Percentiles rank a stretch among this genome's conserved stretches.
Conservation (phyloP, 1,140 invertebrate genomes). For the Parasteatoda tepidariorum region DNA sequence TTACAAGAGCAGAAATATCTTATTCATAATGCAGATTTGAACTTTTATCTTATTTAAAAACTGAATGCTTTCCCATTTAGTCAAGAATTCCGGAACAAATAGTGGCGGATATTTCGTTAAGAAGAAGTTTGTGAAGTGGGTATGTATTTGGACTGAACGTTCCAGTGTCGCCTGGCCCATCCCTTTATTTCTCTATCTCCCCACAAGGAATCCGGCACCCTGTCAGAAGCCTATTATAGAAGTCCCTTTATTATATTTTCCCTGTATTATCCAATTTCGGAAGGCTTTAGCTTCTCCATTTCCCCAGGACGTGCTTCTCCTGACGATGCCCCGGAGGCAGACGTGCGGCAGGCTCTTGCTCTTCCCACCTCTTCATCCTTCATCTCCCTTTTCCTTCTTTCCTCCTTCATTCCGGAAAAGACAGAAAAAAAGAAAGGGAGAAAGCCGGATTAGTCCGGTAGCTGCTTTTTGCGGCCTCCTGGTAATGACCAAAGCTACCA, state of each 20-base stretch:
- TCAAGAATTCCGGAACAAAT: background rate
- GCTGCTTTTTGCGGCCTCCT: background rate
- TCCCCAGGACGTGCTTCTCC: slow-evolving; percentile 53
- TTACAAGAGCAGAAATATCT: too few species aligned
- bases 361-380: background rate
- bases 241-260: slow-evolving; percentile 61
- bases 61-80: too few species aligned
- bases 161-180: slow-evolving; percentile 1
- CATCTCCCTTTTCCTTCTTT: background rate
- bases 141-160: background rate
- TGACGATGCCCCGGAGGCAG: slow-evolving; percentile 53
- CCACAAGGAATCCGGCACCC: slow-evolving; percentile 37
- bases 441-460: background rate
- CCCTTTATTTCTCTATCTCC: background rate
- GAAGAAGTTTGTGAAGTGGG: background rate
- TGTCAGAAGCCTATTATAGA: slow-evolving; percentile 60
- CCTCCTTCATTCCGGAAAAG: slow-evolving; percentile 19
- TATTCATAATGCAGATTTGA: too few species aligned
- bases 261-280: slow-evolving; percentile 61
- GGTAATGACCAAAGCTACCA: slow-evolving; percentile 53
- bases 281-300: slow-evolving; percentile 60
- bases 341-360: slow-evolving; percentile 15
- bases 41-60: too few species aligned
- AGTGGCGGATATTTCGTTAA: background rate
- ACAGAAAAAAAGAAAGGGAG: background rate